phyloP scores from a whole-genome alignment of 2,113 vertebrate genomes.

The Gorsachius goisagi region DNA sequence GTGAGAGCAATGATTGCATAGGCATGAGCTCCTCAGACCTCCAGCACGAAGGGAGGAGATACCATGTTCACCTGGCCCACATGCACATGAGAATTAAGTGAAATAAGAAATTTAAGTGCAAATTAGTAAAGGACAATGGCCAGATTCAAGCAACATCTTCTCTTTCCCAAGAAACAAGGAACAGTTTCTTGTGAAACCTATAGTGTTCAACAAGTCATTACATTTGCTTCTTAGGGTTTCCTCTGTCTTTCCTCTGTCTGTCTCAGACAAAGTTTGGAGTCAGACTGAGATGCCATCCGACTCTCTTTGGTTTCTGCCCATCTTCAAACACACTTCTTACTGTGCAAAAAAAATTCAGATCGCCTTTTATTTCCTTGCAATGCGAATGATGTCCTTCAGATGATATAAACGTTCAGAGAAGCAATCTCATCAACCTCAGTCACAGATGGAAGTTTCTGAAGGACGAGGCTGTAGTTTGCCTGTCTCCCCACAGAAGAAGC shows the following conservation, averaged over 20 bases:
- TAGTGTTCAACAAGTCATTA: neutral
- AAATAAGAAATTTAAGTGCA: neutral
- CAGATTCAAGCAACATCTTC: neutral
- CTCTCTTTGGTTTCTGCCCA: neutral
- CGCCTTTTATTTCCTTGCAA: neutral
- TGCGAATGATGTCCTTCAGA: neutral
- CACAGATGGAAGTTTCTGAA: neutral
- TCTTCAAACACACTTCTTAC: neutral
- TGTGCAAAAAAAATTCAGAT: neutral
- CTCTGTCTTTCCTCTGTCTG: neutral
- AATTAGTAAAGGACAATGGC: neutral
- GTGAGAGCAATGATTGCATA: neutral
- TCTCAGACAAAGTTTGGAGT: neutral
- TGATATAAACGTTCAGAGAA: neutral
- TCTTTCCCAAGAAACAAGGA: neutral
- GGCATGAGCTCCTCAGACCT: neutral
- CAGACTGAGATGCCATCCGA: neutral
- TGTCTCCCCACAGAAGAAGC: neutral
- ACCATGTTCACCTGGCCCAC: rapidly evolving
- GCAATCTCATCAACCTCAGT: neutral
- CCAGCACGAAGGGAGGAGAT: neutral
- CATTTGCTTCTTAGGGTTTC: neutral
- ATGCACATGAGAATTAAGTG: neutral
- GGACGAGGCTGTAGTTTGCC: neutral
- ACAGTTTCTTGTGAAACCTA: neutral